Conservation (phyloP, 2,113 vertebrate genomes). For the Microcebus ravelobensis region DNA sequence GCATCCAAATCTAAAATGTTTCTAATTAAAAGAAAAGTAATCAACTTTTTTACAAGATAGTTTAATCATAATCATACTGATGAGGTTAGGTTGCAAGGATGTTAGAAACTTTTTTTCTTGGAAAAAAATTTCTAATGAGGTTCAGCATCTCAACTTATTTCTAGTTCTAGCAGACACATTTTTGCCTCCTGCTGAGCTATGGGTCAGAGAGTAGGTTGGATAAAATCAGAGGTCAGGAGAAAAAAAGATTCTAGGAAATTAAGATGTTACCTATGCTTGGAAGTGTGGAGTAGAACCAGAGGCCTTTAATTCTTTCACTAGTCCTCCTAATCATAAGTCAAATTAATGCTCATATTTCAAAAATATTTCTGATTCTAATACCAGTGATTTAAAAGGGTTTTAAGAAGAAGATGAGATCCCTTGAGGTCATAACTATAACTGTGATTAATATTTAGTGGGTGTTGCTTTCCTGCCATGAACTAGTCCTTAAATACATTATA, state of each 20-base stretch:
- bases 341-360: background rate
- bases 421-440: background rate
- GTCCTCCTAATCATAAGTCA: background rate
- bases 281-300: background rate
- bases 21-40: slow-evolving; percentile 37
- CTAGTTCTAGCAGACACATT: background rate
- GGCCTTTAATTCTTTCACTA: background rate
- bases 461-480: background rate
- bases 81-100: background rate
- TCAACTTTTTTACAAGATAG: slow-evolving; percentile 29
- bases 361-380: background rate
- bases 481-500: background rate
- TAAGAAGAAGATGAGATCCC: background rate
- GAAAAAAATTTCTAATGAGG: background rate
- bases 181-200: background rate
- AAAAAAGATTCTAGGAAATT: background rate
- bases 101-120: background rate
- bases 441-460: background rate
- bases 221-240: background rate
- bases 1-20: slow-evolving; percentile 36
- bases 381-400: background rate
- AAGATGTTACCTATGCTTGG: background rate
- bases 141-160: background rate
- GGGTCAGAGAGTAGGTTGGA: background rate
- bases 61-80: background rate